A percentile compares a stretch with the other conserved stretches of the same genome.
phyloP scores from a whole-genome alignment of 2,797 vertebrate genomes.

The Emydoidea blandingii region DNA sequence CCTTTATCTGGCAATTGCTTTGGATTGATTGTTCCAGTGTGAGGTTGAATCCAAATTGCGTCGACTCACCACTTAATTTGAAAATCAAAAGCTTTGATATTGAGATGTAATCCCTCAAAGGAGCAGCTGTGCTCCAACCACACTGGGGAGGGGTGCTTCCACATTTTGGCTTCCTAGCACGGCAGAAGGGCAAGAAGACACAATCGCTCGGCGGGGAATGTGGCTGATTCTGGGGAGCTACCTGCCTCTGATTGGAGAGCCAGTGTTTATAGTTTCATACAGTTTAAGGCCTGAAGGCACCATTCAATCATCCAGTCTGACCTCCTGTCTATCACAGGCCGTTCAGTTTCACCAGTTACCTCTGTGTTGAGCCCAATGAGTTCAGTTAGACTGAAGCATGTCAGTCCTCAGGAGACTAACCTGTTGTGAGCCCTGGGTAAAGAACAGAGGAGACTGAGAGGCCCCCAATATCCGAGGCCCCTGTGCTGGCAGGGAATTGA shows the following conservation, averaged over 20 bases:
- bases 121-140: neutral
- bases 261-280: neutral
- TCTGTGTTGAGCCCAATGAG: neutral
- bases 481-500: neutral
- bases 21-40: neutral
- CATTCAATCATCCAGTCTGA: neutral
- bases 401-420: neutral
- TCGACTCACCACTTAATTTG: neutral
- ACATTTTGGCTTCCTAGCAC: neutral
- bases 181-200: neutral
- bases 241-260: neutral
- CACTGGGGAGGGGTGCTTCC: neutral
- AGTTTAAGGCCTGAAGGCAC: neutral
- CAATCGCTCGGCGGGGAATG: neutral
- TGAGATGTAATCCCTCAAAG: neutral
- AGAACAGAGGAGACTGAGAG: neutral
- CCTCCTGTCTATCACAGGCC: neutral
- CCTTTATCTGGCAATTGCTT: neutral
- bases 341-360: neutral
- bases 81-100: neutral
- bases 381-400: neutral
- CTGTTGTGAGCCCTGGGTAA: neutral
- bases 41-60: neutral
- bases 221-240: neutral
- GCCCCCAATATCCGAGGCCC: neutral